These are phyloP conservation scores for Haliclystus octoradiatus DNA, from an alignment of 30 jellyfish, hydroid and myxozoan genomes.

Conservation along the genomic window DNA sequence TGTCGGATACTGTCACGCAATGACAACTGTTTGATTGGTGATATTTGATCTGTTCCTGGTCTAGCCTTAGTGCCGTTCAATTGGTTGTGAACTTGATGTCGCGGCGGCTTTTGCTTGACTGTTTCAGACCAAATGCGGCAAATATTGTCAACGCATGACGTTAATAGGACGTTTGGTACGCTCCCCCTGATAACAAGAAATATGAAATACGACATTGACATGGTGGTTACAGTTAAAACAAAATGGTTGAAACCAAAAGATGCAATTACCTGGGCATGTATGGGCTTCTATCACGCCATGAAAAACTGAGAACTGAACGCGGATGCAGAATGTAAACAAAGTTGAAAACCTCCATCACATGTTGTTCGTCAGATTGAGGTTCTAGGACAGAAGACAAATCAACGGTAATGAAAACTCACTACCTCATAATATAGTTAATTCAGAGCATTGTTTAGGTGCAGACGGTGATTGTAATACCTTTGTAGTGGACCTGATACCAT, in stretches of 20 bases:
- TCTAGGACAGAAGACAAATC: background rate
- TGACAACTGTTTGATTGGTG: background rate
- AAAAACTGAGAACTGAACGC: conserved; percentile 61
- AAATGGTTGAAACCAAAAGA: background rate
- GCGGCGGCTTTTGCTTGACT: conserved; percentile 85
- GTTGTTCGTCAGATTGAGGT: conserved; percentile 1
- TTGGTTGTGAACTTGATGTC: conserved; percentile 13
- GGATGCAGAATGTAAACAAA: conserved; percentile 91
- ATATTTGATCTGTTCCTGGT: background rate
- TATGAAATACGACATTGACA: background rate
- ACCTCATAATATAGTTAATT: background rate
- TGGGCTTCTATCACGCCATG: conserved; percentile 86
- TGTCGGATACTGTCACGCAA: conserved; percentile 1
- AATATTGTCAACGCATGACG: conserved; percentile 93
- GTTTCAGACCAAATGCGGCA: conserved; percentile 98
- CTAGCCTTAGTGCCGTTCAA: background rate
- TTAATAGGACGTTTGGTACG: conserved; percentile 87
- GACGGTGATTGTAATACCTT: too few species aligned
- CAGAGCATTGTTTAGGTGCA: background rate
- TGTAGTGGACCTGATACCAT: conserved; percentile 68
- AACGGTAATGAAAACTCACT: background rate
- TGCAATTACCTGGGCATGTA: conserved; percentile 80
- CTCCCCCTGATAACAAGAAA: conserved; percentile 32
- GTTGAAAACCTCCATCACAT: conserved; percentile 50
- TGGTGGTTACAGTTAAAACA: too few species aligned